Base-by-base conservation (phyloP, 2,888 invertebrate genomes). In the Tetramorium bicarinatum region DNA sequence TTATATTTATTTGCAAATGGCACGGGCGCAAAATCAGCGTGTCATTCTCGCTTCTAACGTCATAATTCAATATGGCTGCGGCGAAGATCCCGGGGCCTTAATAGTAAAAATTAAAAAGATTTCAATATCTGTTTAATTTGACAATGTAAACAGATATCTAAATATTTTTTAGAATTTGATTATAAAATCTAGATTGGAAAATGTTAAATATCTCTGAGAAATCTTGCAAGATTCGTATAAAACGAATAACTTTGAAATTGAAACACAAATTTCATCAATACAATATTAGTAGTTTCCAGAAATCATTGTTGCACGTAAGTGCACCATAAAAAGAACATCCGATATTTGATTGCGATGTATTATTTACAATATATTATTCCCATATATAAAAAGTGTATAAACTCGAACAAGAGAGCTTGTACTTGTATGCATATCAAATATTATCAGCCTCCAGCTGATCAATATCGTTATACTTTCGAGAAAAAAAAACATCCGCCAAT, bases 361-460 rank as follows among this genome's bases (percentile, higher is more conserved):
- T 81, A 47, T 15, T 49, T 72, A 80, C 21, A 74, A 54, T 56
- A 34, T 61, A 74, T 83, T 84, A 84, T 84, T 74, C 11, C 59
- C 25, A 52, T 69, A 72, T 56, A 67, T 67, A 47, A 62, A 79
- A 80, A 41, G 38, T 80, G 54, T 61, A 86, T 82, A 56, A 86
- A 64, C 29, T 66, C 41, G 21, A 13, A 56, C 41, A 38, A 15
- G 38, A 52, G 82, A 66, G 25, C 47, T 76, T 56, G 38, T 44
- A 49, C 38, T 34, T 80, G 56, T 49, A 52, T 9, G 29, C 49
- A 9, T 13, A 61, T 49, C 49, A 18, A 18, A 18, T 52, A 29
- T 29, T 47, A 61, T 11, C n/a, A 8, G 15, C 15, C 54, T 47
- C 38, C 15, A 44, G 44, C 44, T 44, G 84, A 80, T 81, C 38